Evolutionary conservation across 2,113 vertebrate genomes (phyloP).

Genomic region (Hypomesus transpacificus): DNA sequence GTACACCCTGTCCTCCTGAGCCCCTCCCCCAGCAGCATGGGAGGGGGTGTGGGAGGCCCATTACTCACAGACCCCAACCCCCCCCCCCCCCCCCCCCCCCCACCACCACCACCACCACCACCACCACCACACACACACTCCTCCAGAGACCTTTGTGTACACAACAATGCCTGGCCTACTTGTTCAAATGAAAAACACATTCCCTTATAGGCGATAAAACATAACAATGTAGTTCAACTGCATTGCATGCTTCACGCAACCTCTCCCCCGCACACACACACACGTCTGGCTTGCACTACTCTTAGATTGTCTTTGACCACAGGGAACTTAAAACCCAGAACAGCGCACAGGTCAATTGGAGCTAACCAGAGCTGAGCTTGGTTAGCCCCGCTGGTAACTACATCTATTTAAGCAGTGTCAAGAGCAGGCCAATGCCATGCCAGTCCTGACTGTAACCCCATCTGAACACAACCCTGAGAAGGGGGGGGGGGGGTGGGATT

Average conservation of each 20-base stretch:
- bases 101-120: background rate
- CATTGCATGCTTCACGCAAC: background rate
- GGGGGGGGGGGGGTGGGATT: conserved; percentile 27
- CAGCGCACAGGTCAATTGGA: conserved; percentile 42
- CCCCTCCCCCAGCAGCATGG: background rate
- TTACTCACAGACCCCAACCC: background rate
- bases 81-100: background rate
- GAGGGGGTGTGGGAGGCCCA: too few species aligned
- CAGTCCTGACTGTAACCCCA: conserved; percentile 26
- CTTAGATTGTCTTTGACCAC: too few species aligned
- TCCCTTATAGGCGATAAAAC: background rate
- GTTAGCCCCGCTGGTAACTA: conserved; percentile 46
- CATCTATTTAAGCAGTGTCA: conserved; percentile 34
- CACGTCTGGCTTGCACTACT: background rate
- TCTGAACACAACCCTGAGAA: conserved; percentile 12
- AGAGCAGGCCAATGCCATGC: background rate
- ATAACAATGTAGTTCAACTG: background rate
- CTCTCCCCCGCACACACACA: background rate
- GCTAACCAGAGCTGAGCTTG: conserved; percentile 41
- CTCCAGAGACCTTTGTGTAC: background rate
- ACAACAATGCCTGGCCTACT: background rate
- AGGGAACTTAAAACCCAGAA: conserved; percentile 36
- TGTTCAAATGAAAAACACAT: background rate
- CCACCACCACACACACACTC: background rate
- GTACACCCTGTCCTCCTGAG: background rate